Evolutionary conservation across 2,888 invertebrate species (phyloP).

Genomic region (Matsumyia berberina): DNA sequence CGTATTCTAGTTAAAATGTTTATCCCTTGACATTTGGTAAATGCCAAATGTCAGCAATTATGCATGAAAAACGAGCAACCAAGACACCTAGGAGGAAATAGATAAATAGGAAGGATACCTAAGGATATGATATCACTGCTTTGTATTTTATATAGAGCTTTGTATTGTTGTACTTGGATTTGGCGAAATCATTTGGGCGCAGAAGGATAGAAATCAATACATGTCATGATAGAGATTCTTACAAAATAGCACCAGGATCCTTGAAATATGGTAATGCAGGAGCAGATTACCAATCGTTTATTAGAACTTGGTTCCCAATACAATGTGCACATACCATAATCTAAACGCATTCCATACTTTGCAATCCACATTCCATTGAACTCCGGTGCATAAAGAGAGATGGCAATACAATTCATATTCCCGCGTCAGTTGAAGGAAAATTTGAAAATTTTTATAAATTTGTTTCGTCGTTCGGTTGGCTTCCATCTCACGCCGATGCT

Average conservation of each 20-base stretch:
- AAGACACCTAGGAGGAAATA: slow-evolving; percentile 11
- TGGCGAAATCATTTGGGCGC: too few species aligned
- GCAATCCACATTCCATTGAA: slow-evolving; percentile 12
- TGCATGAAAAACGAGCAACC: background rate
- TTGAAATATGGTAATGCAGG: too few species aligned
- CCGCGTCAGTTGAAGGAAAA: slow-evolving; percentile 71
- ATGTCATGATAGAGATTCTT: too few species aligned
- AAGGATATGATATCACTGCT: background rate
- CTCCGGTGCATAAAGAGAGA: slow-evolving; percentile 11
- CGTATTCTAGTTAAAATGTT: slow-evolving; percentile 28
- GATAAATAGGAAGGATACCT: background rate
- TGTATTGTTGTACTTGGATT: too few species aligned
- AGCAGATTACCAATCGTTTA: too few species aligned
- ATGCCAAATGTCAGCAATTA: slow-evolving; percentile 50
- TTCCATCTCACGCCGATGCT: slow-evolving; percentile 9
- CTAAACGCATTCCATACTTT: background rate
- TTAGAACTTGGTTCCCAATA: too few species aligned
- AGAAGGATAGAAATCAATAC: too few species aligned
- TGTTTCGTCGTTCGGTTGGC: slow-evolving; percentile 40
- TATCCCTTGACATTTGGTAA: slow-evolving; percentile 42
- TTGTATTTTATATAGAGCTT: too few species aligned
- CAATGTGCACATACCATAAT: slow-evolving; percentile 8
- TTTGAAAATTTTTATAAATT: slow-evolving; percentile 67
- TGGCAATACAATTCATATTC: slow-evolving; percentile 44
- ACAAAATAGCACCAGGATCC: too few species aligned